phyloP scores from a whole-genome alignment of 2,888 invertebrate genomes.

The Hoplodrina blanda region DNA sequence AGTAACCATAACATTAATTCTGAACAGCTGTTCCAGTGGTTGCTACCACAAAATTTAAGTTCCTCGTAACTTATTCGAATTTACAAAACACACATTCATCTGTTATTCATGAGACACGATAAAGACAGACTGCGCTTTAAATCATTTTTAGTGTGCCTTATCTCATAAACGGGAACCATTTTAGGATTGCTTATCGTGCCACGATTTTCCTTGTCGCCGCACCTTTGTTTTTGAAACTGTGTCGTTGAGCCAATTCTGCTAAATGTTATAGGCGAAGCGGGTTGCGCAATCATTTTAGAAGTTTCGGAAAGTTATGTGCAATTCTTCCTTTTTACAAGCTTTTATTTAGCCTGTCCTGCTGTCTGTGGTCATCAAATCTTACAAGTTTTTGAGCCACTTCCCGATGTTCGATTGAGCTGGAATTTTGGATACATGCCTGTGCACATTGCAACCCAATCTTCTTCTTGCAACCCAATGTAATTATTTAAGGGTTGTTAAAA shows the following conservation, averaged over 20 bases:
- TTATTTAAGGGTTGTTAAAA: no score
- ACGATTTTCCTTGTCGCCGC: constrained; percentile 38
- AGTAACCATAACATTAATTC: constrained; percentile 46
- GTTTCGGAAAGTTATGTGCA: background rate
- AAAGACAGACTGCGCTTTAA: constrained; percentile 59
- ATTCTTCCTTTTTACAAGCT: background rate
- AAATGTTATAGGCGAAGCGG: background rate
- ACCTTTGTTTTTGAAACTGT: constrained; percentile 37
- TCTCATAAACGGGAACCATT: constrained; percentile 62
- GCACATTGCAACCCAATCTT: no score
- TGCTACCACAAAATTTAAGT: constrained; percentile 43
- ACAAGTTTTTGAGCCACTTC: no score
- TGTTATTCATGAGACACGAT: constrained; percentile 60
- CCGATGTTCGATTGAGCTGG: no score
- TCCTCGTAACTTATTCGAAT: constrained; percentile 40
- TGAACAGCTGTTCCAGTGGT: constrained; percentile 27
- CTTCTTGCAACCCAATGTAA: no score
- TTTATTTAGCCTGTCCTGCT: no score
- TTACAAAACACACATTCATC: constrained; percentile 59
- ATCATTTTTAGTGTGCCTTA: constrained; percentile 64
- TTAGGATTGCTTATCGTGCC: constrained; percentile 51
- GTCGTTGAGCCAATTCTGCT: background rate
- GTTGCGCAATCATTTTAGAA: background rate
- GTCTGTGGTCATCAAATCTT: no score
- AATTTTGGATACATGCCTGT: no score